Evolutionary conservation across 1,140 invertebrate species (phyloP), one percentile per base, ranked within the genome.

Genomic region (Paracyclopina nana): DNA sequence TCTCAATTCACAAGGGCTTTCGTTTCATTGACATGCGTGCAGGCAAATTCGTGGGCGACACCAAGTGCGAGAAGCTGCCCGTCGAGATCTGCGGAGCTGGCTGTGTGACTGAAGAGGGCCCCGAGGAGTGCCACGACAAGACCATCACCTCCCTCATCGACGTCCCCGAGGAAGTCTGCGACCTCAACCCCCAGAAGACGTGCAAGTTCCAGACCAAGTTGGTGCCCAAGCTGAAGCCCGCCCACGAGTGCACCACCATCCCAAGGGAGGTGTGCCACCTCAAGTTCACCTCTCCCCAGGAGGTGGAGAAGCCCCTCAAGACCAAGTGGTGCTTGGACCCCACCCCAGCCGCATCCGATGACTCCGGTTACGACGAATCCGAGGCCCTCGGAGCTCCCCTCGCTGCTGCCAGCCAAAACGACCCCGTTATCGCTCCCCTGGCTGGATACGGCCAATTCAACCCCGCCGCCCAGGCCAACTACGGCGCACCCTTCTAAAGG

Each of bases 111-210:
- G 28, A n/a, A 4, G 48, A 50, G 25, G 48, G 48, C 4, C 25
- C 25, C 16, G 48, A 50, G 18, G 48, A 50, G 30, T 50, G 48
- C 28, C 48, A 50, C 30, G 48, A 50, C 24, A 50, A 50, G 18
- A 24, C 25, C 12, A 38, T 50, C 31, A 50, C 48, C 25, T 40
- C 28, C 8, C 6, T 50, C 4, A 22, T 50, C 22, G 48, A 50
- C 38, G 30, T 50, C 12, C 48, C 48, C 28, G 48, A 50, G 16
- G 48, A 50, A 24, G 30, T 50, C 2, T 50, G 48, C 22, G 48
- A 50, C 48, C 25, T 50, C 4, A 50, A 50, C 48, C 48, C 48
- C 31, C 48, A 50, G 25, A 50, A 50, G 31, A 38, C 29, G 8
- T 50, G 48, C 31, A 31, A 25, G 9, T 50, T 50, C 31, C 25